Conservation (phyloP, 2,797 vertebrate genomes). For the Sebastes ruberrimus region DNA sequence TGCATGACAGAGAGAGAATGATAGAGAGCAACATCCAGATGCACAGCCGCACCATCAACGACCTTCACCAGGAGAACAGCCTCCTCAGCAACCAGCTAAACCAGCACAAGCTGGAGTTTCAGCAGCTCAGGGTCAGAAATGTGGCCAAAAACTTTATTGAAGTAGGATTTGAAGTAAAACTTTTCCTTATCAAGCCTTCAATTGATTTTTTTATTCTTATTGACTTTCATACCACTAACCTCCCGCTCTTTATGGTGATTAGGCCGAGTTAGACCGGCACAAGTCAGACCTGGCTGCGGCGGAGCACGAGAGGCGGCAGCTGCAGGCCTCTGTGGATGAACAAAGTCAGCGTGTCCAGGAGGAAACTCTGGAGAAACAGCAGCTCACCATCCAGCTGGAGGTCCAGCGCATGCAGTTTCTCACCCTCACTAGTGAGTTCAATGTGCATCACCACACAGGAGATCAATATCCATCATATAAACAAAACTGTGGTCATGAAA, state of each 20-base stretch:
- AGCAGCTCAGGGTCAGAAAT: slow-evolving; percentile 80
- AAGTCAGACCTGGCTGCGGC: slow-evolving; percentile 74
- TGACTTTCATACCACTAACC: background rate
- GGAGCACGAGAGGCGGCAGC: slow-evolving; percentile 53
- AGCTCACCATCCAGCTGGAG: slow-evolving; percentile 79
- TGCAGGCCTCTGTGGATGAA: slow-evolving; percentile 63
- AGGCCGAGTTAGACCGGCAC: slow-evolving; percentile 81
- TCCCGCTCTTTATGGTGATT: background rate
- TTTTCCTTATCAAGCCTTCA: background rate
- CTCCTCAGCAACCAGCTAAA: slow-evolving; percentile 80
- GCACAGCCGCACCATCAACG: slow-evolving; percentile 68
- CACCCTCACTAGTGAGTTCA: slow-evolving; percentile 80
- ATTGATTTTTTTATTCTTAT: background rate
- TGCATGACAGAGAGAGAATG: slow-evolving; percentile 79
- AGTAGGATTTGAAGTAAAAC: background rate
- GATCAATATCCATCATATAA: background rate
- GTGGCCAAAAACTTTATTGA: background rate
- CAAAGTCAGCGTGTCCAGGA: slow-evolving; percentile 72
- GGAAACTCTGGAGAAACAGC: slow-evolving; percentile 80
- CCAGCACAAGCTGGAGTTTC: slow-evolving; percentile 75
- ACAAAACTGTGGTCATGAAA: background rate
- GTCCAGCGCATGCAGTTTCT: slow-evolving; percentile 65
- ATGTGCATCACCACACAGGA: background rate
- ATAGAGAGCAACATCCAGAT: slow-evolving; percentile 70
- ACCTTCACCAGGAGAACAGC: slow-evolving; percentile 76